Evolutionary conservation across 92 coral and sea anemone genomes (phyloP).

Genomic region (Phenganax subtilis): DNA sequence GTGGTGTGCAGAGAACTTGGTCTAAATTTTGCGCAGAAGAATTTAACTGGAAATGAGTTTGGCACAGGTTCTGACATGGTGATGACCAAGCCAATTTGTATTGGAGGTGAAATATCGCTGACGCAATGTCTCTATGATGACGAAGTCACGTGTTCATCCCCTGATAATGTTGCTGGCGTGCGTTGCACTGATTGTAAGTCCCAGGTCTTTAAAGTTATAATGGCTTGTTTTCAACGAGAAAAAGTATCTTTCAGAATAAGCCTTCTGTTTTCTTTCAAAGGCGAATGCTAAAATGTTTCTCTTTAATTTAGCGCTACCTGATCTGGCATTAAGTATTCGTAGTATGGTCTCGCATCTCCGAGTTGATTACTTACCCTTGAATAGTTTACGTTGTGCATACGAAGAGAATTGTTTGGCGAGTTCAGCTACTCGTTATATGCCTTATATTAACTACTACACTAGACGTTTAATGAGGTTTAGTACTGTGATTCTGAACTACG

Average conservation of each 20-base stretch:
- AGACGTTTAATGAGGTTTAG: slow-evolving; percentile 51
- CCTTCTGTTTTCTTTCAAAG: background rate
- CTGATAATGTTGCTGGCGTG: slow-evolving; percentile 43
- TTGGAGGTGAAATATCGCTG: slow-evolving; percentile 44
- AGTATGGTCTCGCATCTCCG: slow-evolving; percentile 8
- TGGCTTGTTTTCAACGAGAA: background rate
- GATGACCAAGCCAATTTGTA: slow-evolving; percentile 44
- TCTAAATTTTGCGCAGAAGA: slow-evolving; percentile 43
- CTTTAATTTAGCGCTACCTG: slow-evolving; percentile 43
- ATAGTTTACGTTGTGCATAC: slow-evolving; percentile 37
- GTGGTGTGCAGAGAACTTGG: slow-evolving; percentile 51
- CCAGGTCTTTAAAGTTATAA: background rate
- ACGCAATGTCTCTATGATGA: slow-evolving; percentile 51
- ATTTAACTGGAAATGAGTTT: slow-evolving; percentile 23
- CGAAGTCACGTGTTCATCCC: slow-evolving; percentile 32
- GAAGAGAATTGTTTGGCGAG: slow-evolving; percentile 53
- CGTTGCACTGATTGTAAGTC: slow-evolving; percentile 49
- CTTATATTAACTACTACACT: background rate
- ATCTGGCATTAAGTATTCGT: slow-evolving; percentile 40
- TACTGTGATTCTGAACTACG: slow-evolving; percentile 35
- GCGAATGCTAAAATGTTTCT: too few species aligned
- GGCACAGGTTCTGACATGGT: slow-evolving; percentile 22
- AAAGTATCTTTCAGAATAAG: background rate
- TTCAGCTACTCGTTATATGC: slow-evolving; percentile 20
- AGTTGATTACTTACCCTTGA: slow-evolving; percentile 38